Evolutionary conservation across 2,797 vertebrate genomes (phyloP).

Genomic region (Ceyx erithaca): DNA sequence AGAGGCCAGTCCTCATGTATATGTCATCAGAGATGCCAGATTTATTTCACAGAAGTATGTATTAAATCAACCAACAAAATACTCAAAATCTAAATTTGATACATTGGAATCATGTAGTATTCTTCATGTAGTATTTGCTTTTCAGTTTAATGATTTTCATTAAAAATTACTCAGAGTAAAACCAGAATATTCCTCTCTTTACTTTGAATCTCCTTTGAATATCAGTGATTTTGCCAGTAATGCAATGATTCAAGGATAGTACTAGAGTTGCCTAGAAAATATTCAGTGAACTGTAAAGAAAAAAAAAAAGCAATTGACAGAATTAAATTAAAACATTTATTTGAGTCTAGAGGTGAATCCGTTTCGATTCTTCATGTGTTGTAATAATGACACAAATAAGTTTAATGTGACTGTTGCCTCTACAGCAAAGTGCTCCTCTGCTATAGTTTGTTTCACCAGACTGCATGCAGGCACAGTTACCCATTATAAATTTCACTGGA

Average conservation of each 20-base stretch:
- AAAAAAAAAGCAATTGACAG: neutral
- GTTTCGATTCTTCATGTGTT: neutral
- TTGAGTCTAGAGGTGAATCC: neutral
- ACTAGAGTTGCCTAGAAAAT: neutral
- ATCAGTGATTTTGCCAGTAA: neutral
- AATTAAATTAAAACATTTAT: neutral
- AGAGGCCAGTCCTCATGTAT: neutral
- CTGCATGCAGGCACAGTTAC: neutral
- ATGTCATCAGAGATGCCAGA: neutral
- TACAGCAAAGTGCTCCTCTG: neutral
- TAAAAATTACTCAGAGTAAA: neutral
- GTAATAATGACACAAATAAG: neutral
- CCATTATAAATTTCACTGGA: neutral
- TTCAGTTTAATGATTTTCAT: neutral
- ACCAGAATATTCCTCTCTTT: neutral
- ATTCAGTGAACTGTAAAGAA: neutral
- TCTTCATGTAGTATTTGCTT: neutral
- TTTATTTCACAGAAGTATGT: neutral
- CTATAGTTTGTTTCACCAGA: neutral
- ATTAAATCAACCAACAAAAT: neutral
- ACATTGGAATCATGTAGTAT: neutral
- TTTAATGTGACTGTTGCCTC: neutral
- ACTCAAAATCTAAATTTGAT: neutral
- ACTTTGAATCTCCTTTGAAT: neutral
- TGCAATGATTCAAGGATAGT: neutral